Percentiles rank a stretch among this genome's conserved stretches.
Evolutionary conservation across 1,140 invertebrate genomes (phyloP).

Genomic region (Riptortus pedestris): DNA sequence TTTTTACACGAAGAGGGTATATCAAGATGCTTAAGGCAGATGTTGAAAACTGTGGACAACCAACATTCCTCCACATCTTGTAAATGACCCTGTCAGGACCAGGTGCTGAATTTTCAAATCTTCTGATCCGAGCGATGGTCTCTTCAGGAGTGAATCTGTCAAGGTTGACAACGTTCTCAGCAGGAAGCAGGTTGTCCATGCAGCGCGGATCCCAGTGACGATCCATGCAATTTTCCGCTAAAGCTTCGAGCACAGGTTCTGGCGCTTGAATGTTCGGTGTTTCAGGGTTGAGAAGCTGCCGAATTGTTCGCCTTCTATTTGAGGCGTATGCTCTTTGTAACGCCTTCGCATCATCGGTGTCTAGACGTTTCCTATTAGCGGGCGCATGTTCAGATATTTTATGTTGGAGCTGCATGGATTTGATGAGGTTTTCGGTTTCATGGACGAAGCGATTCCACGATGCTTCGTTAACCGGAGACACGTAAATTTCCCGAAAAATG

Average conservation of each 20-base stretch:
- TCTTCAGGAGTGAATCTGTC: slow-evolving; percentile 7
- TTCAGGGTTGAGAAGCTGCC: not conserved
- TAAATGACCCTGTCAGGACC: slow-evolving; percentile 31
- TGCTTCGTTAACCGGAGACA: too few species aligned
- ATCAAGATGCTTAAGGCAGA: slow-evolving; percentile 13
- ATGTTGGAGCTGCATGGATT: too few species aligned
- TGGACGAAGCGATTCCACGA: too few species aligned
- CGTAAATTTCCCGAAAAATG: too few species aligned
- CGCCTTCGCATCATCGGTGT: not conserved
- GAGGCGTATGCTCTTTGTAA: not conserved
- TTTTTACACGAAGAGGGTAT: slow-evolving; percentile 30
- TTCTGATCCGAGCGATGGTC: slow-evolving; percentile 12
- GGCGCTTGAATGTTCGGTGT: not conserved
- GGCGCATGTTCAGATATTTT: too few species aligned
- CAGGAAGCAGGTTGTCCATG: not conserved
- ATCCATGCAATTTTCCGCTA: not conserved
- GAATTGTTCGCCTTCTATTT: not conserved
- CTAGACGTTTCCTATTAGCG: too few species aligned
- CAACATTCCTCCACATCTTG: slow-evolving; percentile 10
- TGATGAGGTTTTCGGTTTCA: too few species aligned
- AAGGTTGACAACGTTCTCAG: not conserved
- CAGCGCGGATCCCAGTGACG: not conserved
- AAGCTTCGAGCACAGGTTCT: not conserved
- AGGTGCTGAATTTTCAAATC: slow-evolving; percentile 32
- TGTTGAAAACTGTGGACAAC: slow-evolving; percentile 28